Percentiles rank a stretch among this genome's conserved stretches.
Conservation (phyloP, 1,140 invertebrate species). For the Lutraria rhynchaena region DNA sequence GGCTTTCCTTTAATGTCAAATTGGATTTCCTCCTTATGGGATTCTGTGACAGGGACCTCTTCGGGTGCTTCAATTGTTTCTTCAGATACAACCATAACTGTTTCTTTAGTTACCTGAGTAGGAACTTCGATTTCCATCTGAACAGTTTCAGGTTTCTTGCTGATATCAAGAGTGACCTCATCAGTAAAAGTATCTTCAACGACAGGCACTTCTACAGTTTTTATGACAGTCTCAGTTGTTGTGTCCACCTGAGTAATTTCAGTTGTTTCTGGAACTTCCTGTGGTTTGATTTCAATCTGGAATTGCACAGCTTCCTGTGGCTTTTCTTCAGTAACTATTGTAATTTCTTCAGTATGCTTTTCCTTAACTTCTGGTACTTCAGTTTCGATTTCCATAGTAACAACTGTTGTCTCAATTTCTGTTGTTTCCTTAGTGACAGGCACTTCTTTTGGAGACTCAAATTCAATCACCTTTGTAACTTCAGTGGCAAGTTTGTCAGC, state of each 20-base stretch:
- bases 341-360: constrained; percentile 49
- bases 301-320: constrained; percentile 62
- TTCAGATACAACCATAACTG: constrained; percentile 14
- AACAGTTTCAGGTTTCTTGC: constrained; percentile 46
- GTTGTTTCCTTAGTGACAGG: constrained; percentile 58
- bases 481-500: constrained; percentile 58
- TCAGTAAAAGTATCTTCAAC: constrained; percentile 54
- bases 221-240: constrained; percentile 31
- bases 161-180: constrained; percentile 51
- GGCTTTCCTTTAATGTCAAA: constrained; percentile 64
- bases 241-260: constrained; percentile 42
- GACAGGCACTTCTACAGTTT: constrained; percentile 53
- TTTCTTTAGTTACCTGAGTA: constrained; percentile 25
- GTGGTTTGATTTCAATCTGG: constrained; percentile 61
- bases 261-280: constrained; percentile 60
- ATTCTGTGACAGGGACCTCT: constrained; percentile 44
- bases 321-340: constrained; percentile 47
- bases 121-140: constrained; percentile 52
- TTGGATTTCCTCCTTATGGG: constrained; percentile 68
- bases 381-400: constrained; percentile 43
- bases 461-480: constrained; percentile 39
- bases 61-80: constrained; percentile 30
- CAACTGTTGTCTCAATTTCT: constrained; percentile 46
- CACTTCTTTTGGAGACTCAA: constrained; percentile 39
- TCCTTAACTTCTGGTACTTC: constrained; percentile 50